Base-by-base conservation (phyloP, 2,797 vertebrate species). In the Steatocranus sp. region DNA sequence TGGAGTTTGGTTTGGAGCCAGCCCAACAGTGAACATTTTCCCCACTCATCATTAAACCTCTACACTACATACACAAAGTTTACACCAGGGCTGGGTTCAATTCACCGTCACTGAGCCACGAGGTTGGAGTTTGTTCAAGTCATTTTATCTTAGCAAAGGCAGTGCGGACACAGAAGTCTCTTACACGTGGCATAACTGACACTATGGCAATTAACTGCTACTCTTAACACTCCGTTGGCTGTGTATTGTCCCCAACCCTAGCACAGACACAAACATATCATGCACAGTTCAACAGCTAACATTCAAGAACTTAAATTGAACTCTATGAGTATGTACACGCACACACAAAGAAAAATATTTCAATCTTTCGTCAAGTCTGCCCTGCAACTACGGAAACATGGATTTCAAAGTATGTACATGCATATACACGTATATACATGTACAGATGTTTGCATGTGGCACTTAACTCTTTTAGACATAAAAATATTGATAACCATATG, bases 1-100 rank as follows among this genome's bases (percentile, higher is more conserved):
- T 98, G 99, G 98, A 98, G 97, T 99, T 99, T 97, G 96, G 95
- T 96, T 96, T 96, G 96, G 97, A 97, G 97, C 98, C 96, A 97
- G 97, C 97, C 97, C 97, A 95, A 95, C 85, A 95, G 88, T 93
- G 83, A 96, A 94, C 87, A 93, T 83, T 88, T 82, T 84, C 85
- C 86, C 79, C 89, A 88, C 82, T 86, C 85, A 86, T 80, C 82
- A 94, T 56, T 74, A 76, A 82, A 92, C 68, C 75, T 87, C 91
- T 94, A 94, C n/a, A 88, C 93, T 91, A 94, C 83, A 93, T 86
- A 79, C 20, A 88, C 53, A 86, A 23, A 73, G 53, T 83, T 83
- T 49, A 82, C 74, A 53, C 79, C 88, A 81, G 88, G 91, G 91
- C 93, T 88, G 93, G 93, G 91, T n/a, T 87, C 92, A 93, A 91